Percentiles rank a stretch among this genome's conserved stretches.
Evolutionary conservation across 2,113 vertebrate genomes (phyloP).

Genomic region (Anolis sagrei): DNA sequence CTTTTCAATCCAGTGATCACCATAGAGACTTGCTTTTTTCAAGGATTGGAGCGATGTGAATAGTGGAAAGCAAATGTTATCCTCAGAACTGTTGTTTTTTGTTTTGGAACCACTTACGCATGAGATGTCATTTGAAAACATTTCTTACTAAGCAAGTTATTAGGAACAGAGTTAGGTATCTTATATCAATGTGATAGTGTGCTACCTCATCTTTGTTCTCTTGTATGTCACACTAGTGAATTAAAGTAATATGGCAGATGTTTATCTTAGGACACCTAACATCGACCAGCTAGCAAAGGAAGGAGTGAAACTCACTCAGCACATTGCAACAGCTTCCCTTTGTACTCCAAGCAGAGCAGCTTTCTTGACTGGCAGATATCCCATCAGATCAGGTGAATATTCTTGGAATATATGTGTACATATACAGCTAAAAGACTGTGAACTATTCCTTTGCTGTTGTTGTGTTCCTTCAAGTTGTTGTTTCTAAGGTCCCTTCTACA

Average conservation of each 20-base stretch:
- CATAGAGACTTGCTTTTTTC: background rate
- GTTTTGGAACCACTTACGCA: background rate
- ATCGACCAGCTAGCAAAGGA: constrained; percentile 82
- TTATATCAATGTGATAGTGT: background rate
- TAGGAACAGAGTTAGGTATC: background rate
- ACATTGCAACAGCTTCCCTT: constrained; percentile 81
- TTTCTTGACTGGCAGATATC: constrained; percentile 86
- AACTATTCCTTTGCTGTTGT: background rate
- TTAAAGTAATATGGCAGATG: constrained; percentile 16
- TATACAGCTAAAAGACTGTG: rapidly evolving
- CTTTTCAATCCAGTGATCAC: background rate
- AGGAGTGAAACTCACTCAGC: constrained; percentile 86
- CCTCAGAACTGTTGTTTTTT: background rate
- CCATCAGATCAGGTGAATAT: constrained; percentile 82
- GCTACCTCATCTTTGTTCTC: background rate
- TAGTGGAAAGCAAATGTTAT: background rate
- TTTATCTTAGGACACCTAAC: constrained; percentile 79
- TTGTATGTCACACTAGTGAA: background rate
- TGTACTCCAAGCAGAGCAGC: constrained; percentile 87
- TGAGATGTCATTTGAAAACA: background rate
- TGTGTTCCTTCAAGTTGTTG: too few species aligned
- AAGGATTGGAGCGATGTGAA: background rate
- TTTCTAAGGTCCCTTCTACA: too few species aligned
- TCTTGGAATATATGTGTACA: background rate
- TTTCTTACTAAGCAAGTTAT: background rate